phyloP scores from a whole-genome alignment of 2,797 vertebrate genomes.

The Neosilurus hyrtlii region DNA sequence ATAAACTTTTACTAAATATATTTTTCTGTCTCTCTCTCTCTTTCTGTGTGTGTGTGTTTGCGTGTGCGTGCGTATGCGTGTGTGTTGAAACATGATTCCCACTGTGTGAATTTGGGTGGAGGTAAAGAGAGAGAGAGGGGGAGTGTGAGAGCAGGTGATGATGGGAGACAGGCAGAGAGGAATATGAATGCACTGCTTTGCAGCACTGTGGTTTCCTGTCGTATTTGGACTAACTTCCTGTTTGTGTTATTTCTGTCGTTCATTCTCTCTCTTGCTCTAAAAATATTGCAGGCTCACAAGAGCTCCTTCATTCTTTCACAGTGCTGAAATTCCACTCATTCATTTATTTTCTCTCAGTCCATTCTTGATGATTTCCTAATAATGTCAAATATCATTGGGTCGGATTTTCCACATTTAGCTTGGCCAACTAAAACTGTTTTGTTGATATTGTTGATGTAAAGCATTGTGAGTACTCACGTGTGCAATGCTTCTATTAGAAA shows the following conservation, averaged over 20 bases:
- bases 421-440: background rate
- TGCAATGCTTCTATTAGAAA: background rate
- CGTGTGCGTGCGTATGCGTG: background rate
- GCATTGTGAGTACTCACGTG: background rate
- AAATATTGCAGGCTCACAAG: slow-evolving; percentile 43
- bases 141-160: slow-evolving; percentile 45
- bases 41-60: background rate
- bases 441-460: background rate
- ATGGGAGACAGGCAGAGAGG: slow-evolving; percentile 40
- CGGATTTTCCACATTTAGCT: background rate
- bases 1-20: background rate
- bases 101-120: background rate
- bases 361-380: background rate
- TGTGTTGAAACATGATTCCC: slow-evolving; percentile 2
- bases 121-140: background rate
- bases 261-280: slow-evolving; percentile 54
- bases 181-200: slow-evolving; percentile 53
- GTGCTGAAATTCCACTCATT: background rate
- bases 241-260: slow-evolving; percentile 66
- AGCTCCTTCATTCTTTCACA: background rate
- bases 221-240: slow-evolving; percentile 70
- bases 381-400: background rate
- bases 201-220: slow-evolving; percentile 71
- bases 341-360: background rate
- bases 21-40: background rate